Base-by-base conservation (phyloP, 1,140 invertebrate genomes). In the Megathymus violae region DNA sequence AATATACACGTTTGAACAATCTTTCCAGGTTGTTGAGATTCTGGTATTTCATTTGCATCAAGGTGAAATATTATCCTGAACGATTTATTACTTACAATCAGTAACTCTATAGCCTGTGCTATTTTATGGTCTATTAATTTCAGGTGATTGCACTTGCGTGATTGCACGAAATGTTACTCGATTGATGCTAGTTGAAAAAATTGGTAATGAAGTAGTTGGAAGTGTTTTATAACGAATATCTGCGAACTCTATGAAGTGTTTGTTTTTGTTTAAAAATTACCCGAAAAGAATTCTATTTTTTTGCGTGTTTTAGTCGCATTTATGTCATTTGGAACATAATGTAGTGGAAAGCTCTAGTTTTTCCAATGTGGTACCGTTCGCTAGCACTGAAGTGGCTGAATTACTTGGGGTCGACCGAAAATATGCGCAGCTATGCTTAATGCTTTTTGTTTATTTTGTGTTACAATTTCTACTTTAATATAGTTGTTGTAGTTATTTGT, bases 381-480 rank as follows among this genome's bases (percentile, higher is more conserved):
- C n/a, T 25, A n/a, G 43, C 3, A 10, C 3, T n/a, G 74, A 68
- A 71, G 68, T 71, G 69, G 72, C 56, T 54, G n/a, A n/a, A n/a
- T n/a, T n/a, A n/a, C n/a, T n/a, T n/a, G n/a, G n/a, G n/a, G n/a
- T n/a, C n/a, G n/a, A n/a, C n/a, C n/a, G n/a, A n/a, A n/a, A n/a
- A n/a, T n/a, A n/a, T n/a, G n/a, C n/a, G n/a, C n/a, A n/a, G n/a
- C n/a, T n/a, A n/a, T n/a, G n/a, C n/a, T n/a, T n/a, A n/a, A n/a
- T n/a, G n/a, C n/a, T n/a, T n/a, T n/a, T n/a, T n/a, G n/a, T n/a
- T n/a, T n/a, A n/a, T n/a, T n/a, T n/a, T n/a, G n/a, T n/a, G n/a
- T n/a, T n/a, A n/a, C n/a, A n/a, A n/a, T n/a, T n/a, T n/a, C n/a
- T n/a, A n/a, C n/a, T n/a, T n/a, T n/a, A n/a, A n/a, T n/a, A n/a